Evolutionary conservation across 2,888 invertebrate species (phyloP).

Genomic region (Rhagophthalmus giganteus): DNA sequence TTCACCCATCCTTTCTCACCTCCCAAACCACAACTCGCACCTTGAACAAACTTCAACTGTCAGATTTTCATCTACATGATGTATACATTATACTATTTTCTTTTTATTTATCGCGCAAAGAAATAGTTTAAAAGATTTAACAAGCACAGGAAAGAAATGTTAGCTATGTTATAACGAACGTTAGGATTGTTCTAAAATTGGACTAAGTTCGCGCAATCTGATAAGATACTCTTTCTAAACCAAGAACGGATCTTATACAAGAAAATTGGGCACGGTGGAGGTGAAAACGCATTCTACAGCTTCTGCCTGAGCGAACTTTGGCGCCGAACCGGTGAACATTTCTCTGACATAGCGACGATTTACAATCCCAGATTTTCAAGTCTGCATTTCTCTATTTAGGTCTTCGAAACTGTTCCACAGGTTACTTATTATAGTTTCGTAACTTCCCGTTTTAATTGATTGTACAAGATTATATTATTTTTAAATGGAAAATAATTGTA

Average conservation of each 20-base stretch:
- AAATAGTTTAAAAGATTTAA: too few species aligned
- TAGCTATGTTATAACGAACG: too few species aligned
- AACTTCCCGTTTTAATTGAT: background rate
- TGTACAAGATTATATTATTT: too few species aligned
- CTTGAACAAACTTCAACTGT: conserved; percentile 33
- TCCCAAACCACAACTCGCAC: conserved; percentile 42
- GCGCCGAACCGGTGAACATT: conserved; percentile 34
- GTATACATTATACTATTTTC: conserved; percentile 14
- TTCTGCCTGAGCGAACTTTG: conserved; percentile 26
- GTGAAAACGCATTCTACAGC: conserved; percentile 25
- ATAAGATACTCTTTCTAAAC: background rate
- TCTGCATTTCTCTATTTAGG: conserved; percentile 18
- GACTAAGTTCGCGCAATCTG: too few species aligned
- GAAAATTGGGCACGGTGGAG: conserved; percentile 17
- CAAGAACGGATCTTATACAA: conserved; percentile 5
- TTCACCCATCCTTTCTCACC: conserved; percentile 44
- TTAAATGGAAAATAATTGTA: too few species aligned
- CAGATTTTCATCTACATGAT: conserved; percentile 29
- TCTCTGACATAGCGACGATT: conserved; percentile 35
- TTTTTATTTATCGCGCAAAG: conserved; percentile 3
- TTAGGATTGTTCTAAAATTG: too few species aligned
- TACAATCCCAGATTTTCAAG: conserved; percentile 33
- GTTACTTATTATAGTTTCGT: conserved; percentile 6
- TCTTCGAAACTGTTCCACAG: conserved; percentile 19
- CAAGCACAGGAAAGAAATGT: too few species aligned